phyloP scores from a whole-genome alignment of 2,888 invertebrate species.

The Lasioglossum lativentre region DNA sequence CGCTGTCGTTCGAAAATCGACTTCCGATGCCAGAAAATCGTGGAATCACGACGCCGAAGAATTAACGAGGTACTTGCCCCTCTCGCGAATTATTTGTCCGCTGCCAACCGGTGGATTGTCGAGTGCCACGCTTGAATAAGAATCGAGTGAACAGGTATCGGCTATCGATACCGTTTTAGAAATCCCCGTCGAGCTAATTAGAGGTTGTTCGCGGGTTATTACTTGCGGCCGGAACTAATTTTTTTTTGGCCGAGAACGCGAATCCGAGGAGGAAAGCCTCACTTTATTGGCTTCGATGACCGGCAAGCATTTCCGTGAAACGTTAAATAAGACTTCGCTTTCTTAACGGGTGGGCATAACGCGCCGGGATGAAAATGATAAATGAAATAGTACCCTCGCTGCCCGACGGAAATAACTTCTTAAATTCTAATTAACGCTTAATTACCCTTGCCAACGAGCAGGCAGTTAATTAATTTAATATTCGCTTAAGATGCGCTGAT shows the following conservation, averaged over 20 bases:
- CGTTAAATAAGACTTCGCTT: neutral
- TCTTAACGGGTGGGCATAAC: neutral
- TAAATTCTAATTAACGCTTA: slow-evolving; percentile 15
- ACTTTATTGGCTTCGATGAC: neutral
- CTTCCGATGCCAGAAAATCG: slow-evolving; percentile 13
- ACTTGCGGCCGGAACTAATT: slow-evolving; percentile 3
- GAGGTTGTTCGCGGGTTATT: slow-evolving; percentile 32
- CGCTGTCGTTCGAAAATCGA: slow-evolving; percentile 13
- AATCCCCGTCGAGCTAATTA: slow-evolving; percentile 37
- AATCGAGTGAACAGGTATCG: slow-evolving; percentile 40
- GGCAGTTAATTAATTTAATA: slow-evolving; percentile 1
- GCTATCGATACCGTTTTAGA: slow-evolving; percentile 54
- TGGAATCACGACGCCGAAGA: slow-evolving; percentile 30
- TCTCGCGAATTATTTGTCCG: slow-evolving; percentile 48
- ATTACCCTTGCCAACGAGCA: neutral
- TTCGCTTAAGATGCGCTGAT: neutral
- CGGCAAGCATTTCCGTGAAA: neutral
- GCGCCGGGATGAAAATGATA: neutral
- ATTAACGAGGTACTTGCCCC: slow-evolving; percentile 50
- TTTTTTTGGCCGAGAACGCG: neutral
- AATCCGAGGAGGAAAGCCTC: neutral
- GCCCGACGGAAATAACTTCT: neutral
- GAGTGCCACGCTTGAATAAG: slow-evolving; percentile 32
- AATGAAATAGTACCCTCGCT: neutral
- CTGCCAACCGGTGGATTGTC: slow-evolving; percentile 16